Evolutionary conservation across 2,888 invertebrate species (phyloP), one percentile per base, ranked within the genome.

Genomic region (Capitulum mitella): DNA sequence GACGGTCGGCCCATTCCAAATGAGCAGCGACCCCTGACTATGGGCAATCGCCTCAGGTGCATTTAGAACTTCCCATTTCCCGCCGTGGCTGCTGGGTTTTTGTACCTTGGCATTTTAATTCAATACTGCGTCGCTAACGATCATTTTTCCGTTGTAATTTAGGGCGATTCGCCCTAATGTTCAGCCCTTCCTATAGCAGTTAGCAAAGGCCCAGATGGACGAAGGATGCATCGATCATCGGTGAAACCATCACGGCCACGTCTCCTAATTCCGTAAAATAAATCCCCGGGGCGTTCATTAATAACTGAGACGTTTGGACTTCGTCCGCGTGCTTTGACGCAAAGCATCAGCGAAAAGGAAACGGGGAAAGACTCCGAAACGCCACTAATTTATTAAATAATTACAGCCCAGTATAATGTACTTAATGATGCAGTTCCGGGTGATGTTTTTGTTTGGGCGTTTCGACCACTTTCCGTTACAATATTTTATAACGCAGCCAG

Each of bases 141-240:
- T 32, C 37, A 64, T 64, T 64, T 64, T 37, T 64, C 34, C 37
- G 37, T 64, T 64, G 64, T 64, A 32, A 64, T 64, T 64, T 22
- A 8, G 37, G 37, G 19, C 22, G 37, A 32, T 37, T 19, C 22
- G 64, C 37, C 64, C 19, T 64, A 64, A 64, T 64, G 64, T 19
- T 29, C 19, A 32, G 34, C 16, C 37, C 64, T 64, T 64, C 61
- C 32, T 10, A 61, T 14, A n/a, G 14, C 61, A 32, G 61, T 61
- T 61, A 32, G 64, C n/a, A 34, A 12, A 19, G 64, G n/a, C n/a
- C 37, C 64, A 64, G 64, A 64, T 22, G 37, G 64, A 37, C 2
- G 34, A 3, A 26, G 22, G 14, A 34, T 19, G 6, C 64, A 34
- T 64, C 32, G 64, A 64, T 34, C 64, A 64, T 34, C n/a, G 16